A percentile compares a stretch with the other conserved stretches of the same genome.
Conservation (phyloP, 2,888 invertebrate genomes). For the Caenorhabditis becei region DNA sequence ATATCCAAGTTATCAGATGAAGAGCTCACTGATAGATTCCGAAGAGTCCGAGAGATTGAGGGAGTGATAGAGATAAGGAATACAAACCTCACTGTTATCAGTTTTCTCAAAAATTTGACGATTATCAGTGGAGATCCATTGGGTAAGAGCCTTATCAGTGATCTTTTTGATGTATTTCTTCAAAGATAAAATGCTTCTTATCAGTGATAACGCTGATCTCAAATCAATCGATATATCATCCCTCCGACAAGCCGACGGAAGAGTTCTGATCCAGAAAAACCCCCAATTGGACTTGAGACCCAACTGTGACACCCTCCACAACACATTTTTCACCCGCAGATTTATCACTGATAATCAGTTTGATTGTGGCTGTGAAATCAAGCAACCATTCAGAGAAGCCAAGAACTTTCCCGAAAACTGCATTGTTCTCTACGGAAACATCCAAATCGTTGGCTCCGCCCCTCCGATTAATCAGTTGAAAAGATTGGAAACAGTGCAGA, state of each 20-base stretch:
- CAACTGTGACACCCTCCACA: constrained; percentile 18
- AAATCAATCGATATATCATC: constrained; percentile 7
- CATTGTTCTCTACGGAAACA: constrained; percentile 38
- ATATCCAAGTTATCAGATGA: constrained; percentile 3
- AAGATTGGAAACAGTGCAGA: constrained; percentile 7
- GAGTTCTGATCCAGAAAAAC: constrained; percentile 27
- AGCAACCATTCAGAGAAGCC: constrained; percentile 1
- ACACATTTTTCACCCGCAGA: constrained; percentile 21
- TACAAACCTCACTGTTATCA: not conserved
- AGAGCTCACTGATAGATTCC: constrained; percentile 13
- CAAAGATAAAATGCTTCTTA: constrained; percentile 26
- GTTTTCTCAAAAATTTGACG: constrained; percentile 10
- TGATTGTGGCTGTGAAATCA: constrained; percentile 47
- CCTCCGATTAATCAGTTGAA: constrained; percentile 24
- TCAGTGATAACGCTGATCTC: constrained; percentile 21
- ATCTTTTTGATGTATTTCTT: not conserved
- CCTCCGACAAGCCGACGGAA: not conserved
- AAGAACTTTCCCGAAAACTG: constrained; percentile 28
- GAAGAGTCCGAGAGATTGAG: not conserved
- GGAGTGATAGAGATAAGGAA: constrained; percentile 45
- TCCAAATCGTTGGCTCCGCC: constrained; percentile 10
- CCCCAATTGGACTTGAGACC: constrained; percentile 20
- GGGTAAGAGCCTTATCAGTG: not conserved
- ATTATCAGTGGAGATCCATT: constrained; percentile 28
- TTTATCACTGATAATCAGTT: constrained; percentile 21